Base-by-base conservation (phyloP, 2,888 invertebrate species). In the Drosophila mettleri region DNA sequence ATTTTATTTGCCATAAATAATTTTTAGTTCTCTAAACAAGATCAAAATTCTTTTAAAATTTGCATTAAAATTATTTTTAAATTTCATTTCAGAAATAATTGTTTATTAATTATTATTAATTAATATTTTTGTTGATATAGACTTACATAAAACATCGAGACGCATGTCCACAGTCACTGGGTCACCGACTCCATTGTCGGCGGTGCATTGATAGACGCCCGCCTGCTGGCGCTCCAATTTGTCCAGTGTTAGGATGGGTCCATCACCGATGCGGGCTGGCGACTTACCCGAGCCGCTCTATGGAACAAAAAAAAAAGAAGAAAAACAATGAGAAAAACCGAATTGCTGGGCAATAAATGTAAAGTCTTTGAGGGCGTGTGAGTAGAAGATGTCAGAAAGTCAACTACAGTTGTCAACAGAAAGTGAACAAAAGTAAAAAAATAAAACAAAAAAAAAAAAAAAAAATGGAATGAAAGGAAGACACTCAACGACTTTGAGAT, bases 181-280 rank as follows among this genome's bases (percentile, higher is more conserved):
- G 27, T 94, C 94, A 0, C 95, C 95, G 16, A 95, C 95, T 12
- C 95, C 95, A 80, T 95, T 95, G 91, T 94, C 94, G 9, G 95
- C 95, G 9, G 94, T 94, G 81, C 95, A 95, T 38, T 94, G 94
- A 93, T 95, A 95, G 48, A 94, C 93, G 7, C 95, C 95, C 59
- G 94, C 94, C 88, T 95, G 94, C 61, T 93, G 93, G 10, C 95
- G 91, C 91, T 95, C 95, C 71, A 95, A 92, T 54, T 94, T 93
- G 31, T 95, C 94, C 81, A 95, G 91, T 71, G 94, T 94, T 29
- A 95, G 92, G 80, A 94, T 94, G 3, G 94, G 94, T 9, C 95
- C 95, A 67, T 95, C 94, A 9, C 94, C 94, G 87, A 93, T 92
- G 57, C 93, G 90, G 65, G 92, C 90, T 62, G 92, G 77, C 61